Base-by-base conservation (phyloP, 2,113 vertebrate genomes). In the Antennarius striatus region DNA sequence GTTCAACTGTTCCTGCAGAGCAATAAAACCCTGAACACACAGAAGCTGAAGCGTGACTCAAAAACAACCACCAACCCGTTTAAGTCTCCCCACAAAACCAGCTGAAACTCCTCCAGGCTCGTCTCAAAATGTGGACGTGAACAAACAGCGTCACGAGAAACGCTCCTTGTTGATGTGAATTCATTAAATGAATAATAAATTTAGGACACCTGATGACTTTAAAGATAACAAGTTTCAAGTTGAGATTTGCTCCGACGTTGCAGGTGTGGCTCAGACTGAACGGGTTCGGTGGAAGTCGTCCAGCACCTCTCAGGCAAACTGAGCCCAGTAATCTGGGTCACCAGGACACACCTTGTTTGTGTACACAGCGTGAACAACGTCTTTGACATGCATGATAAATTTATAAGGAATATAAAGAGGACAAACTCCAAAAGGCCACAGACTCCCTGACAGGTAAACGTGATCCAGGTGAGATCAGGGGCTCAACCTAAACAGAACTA, bases 401-500 rank as follows among this genome's bases (percentile, higher is more conserved):
- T 39, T 36, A 13, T 55, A 4, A 43, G 14, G 32, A 42, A 63
- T 30, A 13, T 8, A 28, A 12, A 28, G 43, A 0, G 22, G 57
- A 39, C 17, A 50, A 63, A 73, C 43, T 77, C 57, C 56, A 71
- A 56, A 15, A 64, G 64, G 71, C 13, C 40, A 17, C 63, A 60
- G 47, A 29, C 17, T 42, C 6, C 71, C 59, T 59, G 63, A 45
- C 3, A 1, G 22, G 57, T 22, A 68, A 65, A 76, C 71, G 59
- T 69, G 73, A 71, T 67, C 78, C 43, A 69, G 58, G 71, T 17
- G 55, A 46, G 64, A 55, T 17, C 46, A 62, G 54, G 56, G 63
- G 63, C 74, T 69, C 49, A 28, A 58, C 46, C 63, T 77, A 57
- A 65, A 10, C 63, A 65, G 52, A 68, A 65, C 75, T 68, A 71